A percentile compares a stretch with the other conserved stretches of the same genome.
Conservation (phyloP, 2,888 invertebrate genomes). For the Petrolisthes manimaculis region DNA sequence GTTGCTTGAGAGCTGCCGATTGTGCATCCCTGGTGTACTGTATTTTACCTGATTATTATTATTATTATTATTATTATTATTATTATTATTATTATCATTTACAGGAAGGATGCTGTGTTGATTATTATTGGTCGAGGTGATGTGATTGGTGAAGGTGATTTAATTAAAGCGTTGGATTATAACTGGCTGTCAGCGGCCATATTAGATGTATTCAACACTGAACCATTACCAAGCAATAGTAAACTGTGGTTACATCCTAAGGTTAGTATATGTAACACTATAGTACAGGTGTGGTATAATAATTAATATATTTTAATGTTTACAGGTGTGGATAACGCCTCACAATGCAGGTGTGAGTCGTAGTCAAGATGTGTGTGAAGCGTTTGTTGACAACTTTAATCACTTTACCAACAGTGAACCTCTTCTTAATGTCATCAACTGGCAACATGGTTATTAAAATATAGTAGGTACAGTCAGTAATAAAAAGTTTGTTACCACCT, state of each 20-base stretch:
- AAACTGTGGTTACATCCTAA: constrained; percentile 73
- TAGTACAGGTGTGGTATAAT: no score
- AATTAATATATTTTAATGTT: no score
- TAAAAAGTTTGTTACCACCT: neutral
- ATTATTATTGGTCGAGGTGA: constrained; percentile 76
- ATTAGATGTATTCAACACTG: constrained; percentile 74
- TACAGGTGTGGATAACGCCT: constrained; percentile 29
- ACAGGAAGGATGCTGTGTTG: constrained; percentile 69
- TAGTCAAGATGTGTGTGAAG: neutral
- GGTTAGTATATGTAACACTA: no score
- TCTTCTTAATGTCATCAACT: neutral
- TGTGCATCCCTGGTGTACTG: no score
- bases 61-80: no score
- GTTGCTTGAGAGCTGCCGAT: no score
- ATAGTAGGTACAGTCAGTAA: neutral
- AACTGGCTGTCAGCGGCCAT: constrained; percentile 75
- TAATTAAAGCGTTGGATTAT: constrained; percentile 73
- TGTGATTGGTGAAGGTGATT: constrained; percentile 70
- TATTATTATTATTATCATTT: neutral
- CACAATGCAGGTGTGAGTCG: constrained; percentile 30
- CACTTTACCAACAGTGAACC: neutral
- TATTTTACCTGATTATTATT: no score
- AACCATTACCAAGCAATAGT: constrained; percentile 73
- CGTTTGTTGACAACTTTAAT: constrained; percentile 7
- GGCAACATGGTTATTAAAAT: neutral